These are phyloP conservation scores for Heliconius erato DNA, from an alignment of 2,888 invertebrate species.

Conservation along the genomic window DNA sequence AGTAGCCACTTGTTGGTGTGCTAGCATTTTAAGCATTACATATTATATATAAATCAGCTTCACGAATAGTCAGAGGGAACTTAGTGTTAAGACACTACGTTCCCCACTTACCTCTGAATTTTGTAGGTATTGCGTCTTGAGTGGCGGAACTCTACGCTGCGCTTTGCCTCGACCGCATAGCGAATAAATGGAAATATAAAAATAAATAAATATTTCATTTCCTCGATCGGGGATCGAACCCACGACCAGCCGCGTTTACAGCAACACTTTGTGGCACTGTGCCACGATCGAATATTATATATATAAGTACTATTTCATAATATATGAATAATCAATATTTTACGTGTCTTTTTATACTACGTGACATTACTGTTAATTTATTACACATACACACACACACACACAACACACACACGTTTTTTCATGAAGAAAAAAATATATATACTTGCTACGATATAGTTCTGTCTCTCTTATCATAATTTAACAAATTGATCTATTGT, in stretches of 20 bases:
- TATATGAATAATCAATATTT: not conserved
- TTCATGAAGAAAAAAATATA: not conserved
- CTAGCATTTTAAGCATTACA: not conserved
- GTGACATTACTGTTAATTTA: slow-evolving; percentile 2
- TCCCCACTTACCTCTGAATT: no score
- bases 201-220: no score
- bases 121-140: no score
- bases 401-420: not conserved
- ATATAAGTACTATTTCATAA: not conserved
- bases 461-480: not conserved
- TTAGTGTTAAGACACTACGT: no score
- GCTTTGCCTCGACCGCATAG: no score
- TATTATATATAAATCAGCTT: not conserved
- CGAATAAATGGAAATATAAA: no score
- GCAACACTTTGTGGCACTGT: no score
- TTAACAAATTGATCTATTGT: slow-evolving; percentile 12
- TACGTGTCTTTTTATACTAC: slow-evolving; percentile 8
- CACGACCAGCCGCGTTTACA: no score
- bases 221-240: no score
- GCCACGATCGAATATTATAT: not conserved
- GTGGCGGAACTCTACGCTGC: no score
- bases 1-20: slow-evolving; percentile 12
- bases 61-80: no score
- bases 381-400: not conserved
- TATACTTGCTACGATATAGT: not conserved